These are phyloP conservation scores for Drosophila fulvimacula DNA, from an alignment of 2,888 invertebrate species.

Conservation along the genomic window DNA sequence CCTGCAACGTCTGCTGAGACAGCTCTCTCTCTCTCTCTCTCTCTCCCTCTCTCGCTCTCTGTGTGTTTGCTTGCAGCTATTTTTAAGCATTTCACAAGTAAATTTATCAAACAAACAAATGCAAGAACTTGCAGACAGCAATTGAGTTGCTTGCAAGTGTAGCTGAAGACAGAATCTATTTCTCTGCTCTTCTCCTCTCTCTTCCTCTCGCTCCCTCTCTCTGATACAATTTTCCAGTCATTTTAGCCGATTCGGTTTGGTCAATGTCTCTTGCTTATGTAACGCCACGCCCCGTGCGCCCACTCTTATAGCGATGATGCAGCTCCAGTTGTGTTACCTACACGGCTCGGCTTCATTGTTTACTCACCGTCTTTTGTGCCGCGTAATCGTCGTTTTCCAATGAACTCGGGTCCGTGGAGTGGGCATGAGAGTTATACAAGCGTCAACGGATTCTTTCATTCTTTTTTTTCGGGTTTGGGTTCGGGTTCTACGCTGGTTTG, in stretches of 20 bases:
- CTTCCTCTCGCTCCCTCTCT: not conserved
- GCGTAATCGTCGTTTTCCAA: conserved; percentile 79
- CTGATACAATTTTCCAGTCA: conserved; percentile 73
- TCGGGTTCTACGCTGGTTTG: conserved; percentile 48
- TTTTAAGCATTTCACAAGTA: conserved; percentile 71
- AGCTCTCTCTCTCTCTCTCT: not conserved
- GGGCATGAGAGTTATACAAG: conserved; percentile 66
- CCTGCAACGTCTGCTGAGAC: conserved; percentile 30
- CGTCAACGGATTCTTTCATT: conserved; percentile 71
- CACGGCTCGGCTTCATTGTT: conserved; percentile 58
- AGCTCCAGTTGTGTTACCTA: conserved; percentile 38
- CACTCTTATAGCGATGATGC: conserved; percentile 53
- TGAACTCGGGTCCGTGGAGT: conserved; percentile 65
- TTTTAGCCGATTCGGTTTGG: conserved; percentile 64
- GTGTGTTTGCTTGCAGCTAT: conserved; percentile 47
- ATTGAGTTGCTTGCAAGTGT: conserved; percentile 55
- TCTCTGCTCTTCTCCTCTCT: not conserved
- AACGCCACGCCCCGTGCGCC: conserved; percentile 46
- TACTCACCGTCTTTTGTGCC: conserved; percentile 74
- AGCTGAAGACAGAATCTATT: conserved; percentile 5
- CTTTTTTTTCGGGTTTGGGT: conserved; percentile 15
- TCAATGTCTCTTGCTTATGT: conserved; percentile 69
- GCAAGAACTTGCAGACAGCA: conserved; percentile 52
- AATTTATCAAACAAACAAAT: conserved; percentile 76
- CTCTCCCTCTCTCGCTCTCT: not conserved